phyloP scores from a whole-genome alignment of 2,797 vertebrate genomes.

The Cottoperca gobio region DNA sequence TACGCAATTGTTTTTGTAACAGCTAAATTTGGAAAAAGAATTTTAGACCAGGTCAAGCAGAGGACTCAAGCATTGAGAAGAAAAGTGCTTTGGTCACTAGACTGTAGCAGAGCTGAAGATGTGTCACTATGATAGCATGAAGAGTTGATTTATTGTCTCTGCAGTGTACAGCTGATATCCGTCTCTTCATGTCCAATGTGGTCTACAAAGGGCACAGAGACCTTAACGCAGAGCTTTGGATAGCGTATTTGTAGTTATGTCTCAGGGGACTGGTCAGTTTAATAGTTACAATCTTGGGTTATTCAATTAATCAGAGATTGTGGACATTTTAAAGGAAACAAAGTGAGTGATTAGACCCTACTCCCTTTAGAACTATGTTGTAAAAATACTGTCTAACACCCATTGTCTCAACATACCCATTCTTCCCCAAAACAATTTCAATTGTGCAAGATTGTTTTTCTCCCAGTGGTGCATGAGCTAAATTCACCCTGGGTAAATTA shows the following conservation, averaged over 20 bases:
- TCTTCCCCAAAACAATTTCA: constrained; percentile 79
- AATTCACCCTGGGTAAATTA: constrained; percentile 33
- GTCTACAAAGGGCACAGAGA: constrained; percentile 45
- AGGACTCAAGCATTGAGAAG: neutral
- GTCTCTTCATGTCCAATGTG: constrained; percentile 45
- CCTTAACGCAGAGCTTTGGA: constrained; percentile 39
- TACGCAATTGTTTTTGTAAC: constrained; percentile 8
- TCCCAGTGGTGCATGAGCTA: constrained; percentile 36
- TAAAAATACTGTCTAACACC: constrained; percentile 70
- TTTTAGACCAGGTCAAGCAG: neutral
- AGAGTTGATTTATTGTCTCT: neutral
- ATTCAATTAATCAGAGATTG: constrained; percentile 57
- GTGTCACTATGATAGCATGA: neutral
- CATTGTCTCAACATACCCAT: constrained; percentile 74
- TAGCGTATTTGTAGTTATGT: constrained; percentile 53
- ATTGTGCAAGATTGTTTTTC: constrained; percentile 66
- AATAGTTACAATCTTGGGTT: constrained; percentile 25
- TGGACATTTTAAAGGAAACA: constrained; percentile 70
- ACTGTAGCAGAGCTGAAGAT: neutral
- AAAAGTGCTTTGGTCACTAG: neutral
- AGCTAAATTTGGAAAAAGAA: constrained; percentile 15
- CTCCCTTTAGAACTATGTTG: constrained; percentile 63
- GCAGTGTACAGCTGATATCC: constrained; percentile 35
- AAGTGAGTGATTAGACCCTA: constrained; percentile 56
- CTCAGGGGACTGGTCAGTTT: constrained; percentile 31